phyloP scores from a whole-genome alignment of 2,888 invertebrate species.

The Drosophila barbarae region DNA sequence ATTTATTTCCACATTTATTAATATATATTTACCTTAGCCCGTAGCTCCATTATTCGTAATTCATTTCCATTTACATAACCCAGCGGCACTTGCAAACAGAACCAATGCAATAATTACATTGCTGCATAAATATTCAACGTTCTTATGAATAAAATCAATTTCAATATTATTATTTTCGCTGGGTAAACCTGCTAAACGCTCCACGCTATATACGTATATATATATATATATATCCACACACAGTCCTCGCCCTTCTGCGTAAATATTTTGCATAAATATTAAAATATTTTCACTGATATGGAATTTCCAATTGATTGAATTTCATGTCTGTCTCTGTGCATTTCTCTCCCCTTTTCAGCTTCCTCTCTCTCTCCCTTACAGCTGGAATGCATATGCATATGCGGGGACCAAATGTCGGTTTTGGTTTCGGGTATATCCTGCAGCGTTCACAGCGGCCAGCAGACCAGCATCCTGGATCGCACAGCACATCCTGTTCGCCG shows the following conservation, averaged over 20 bases:
- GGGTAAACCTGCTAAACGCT: constrained; percentile 28
- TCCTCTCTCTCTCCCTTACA: neutral
- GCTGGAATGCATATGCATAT: constrained; percentile 18
- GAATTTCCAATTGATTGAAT: constrained; percentile 72
- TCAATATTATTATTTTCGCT: constrained; percentile 55
- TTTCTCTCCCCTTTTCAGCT: neutral
- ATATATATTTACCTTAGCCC: constrained; percentile 7
- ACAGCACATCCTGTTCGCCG: constrained; percentile 25
- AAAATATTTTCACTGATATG: constrained; percentile 71
- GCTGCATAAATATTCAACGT: constrained; percentile 37
- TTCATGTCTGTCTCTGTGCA: constrained; percentile 32
- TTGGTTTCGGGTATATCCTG: constrained; percentile 38
- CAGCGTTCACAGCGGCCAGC: constrained; percentile 13
- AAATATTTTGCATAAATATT: constrained; percentile 70
- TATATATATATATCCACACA: neutral
- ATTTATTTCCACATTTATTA: constrained; percentile 17
- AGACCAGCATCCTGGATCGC: constrained; percentile 21
- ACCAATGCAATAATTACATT: constrained; percentile 58
- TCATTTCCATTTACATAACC: constrained; percentile 45
- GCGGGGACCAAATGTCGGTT: constrained; percentile 41
- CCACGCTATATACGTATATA: no score
- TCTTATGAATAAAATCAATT: constrained; percentile 53
- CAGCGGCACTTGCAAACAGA: constrained; percentile 27
- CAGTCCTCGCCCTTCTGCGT: constrained; percentile 27
- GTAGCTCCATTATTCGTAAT: constrained; percentile 17